Base-by-base conservation (phyloP, 92 coral and sea anemone species). In the Metridium senile region DNA sequence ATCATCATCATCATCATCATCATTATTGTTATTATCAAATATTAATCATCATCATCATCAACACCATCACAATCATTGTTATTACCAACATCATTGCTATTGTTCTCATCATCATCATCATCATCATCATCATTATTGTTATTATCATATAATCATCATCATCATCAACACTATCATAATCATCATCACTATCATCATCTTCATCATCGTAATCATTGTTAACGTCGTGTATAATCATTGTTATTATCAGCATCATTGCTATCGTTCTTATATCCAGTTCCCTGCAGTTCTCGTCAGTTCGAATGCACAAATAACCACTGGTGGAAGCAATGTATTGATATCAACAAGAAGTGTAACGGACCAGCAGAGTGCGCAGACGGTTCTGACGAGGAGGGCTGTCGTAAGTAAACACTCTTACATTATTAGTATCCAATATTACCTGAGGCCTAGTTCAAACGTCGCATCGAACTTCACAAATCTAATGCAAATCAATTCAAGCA, bases 311-410 rank as follows among this genome's bases (percentile, higher is more conserved):
- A 91, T 67, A 49, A 81, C 28, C 91, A 91, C 26, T 91, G 93
- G 93, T 91, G 97, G 97, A 91, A 90, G 39, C 97, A 91, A 28
- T 91, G 97, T 32, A 88, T 89, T 22, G 87, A 80, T 70, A 64
- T 63, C 49, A 74, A 53, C 53, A 67, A 39, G 49, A 86, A 78
- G 49, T 91, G 97, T 30, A 85, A 91, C 22, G 93, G 97, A 22
- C 23, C 63, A 23, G 77, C 76, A 17, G 84, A 88, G 32, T 91
- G 97, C 43, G 97, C 97, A 26, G 97, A 91, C 79, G 19, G 78
- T 25, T 89, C 93, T 17, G 97, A 91, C 70, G 97, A 91, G 68
- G 75, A 56, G 35, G 82, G 74, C 19, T 91, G 97, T 57, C 82
- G 97, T 91, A 73, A 91, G 97, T 91, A 25, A 27, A n/a, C n/a